Base-by-base conservation (phyloP, 2,113 vertebrate species). In the Pterophyllum scalare region DNA sequence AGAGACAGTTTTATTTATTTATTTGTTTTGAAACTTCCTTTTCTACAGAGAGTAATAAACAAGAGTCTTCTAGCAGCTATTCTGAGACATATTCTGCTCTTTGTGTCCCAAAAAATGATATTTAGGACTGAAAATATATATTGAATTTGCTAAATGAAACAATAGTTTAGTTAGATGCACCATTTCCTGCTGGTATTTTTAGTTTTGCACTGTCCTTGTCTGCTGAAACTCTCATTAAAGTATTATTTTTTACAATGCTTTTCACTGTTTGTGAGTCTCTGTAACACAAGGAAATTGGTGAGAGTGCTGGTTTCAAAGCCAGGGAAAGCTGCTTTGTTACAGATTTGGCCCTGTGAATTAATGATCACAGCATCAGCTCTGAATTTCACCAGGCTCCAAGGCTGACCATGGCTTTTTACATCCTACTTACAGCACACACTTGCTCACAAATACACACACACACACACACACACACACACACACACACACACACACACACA, bases 331-430 rank as follows among this genome's bases (percentile, higher is more conserved):
- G 14, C 5, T 52, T 15, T 76, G 67, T 70, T 75, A 62, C 56
- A 79, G 38, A 57, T 40, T 56, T 75, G 77, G 31, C 59, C n/a
- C 61, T 81, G 22, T 56, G 31, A 62, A 54, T 19, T 85, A 40
- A 78, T 38, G 62, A 70, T 65, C 65, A 83, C 78, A 83, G 58
- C 49, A 15, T 49, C 57, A 13, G 38, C 59, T 80, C 52, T 74
- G 59, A 38, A 61, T 57, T 75, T 87, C 80, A 26, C 40, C 79
- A 49, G 70, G 70, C 56, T 85, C 43, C 91, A 75, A 90, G 80
- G 84, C 78, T 88, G 87, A 80, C 79, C 81, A 46, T 57, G 43
- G 67, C 81, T 87, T 59, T 57, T 61, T 57, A 70, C 80, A 80
- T 80, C 49, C 60, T 49, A 33, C 46, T 43, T 58, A 58, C 76